Evolutionary conservation across 2,888 invertebrate genomes (phyloP).

Genomic region (Scrobipalpa atriplicella): DNA sequence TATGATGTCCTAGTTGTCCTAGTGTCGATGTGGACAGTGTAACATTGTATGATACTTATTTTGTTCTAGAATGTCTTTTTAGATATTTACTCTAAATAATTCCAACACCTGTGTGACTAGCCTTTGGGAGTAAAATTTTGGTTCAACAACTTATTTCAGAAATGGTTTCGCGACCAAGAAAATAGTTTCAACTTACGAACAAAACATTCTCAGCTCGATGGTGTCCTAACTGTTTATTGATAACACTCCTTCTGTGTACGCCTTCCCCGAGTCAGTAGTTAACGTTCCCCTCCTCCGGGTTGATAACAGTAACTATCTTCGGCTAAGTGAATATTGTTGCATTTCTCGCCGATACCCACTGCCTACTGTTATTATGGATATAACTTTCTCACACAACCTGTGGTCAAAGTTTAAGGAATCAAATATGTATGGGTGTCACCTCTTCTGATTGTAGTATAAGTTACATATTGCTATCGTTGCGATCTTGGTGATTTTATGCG

Average conservation of each 20-base stretch:
- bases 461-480: too few relatives aligned
- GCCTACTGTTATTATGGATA: slow-evolving; percentile 49
- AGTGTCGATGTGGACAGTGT: slow-evolving; percentile 31
- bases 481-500: too few relatives aligned
- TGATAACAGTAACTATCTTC: slow-evolving; percentile 22
- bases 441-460: too few relatives aligned
- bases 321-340: slow-evolving; percentile 15
- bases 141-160: too few relatives aligned
- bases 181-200: too few relatives aligned
- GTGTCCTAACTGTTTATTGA: background rate
- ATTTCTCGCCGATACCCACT: background rate
- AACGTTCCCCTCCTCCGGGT: background rate
- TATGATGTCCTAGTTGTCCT: slow-evolving; percentile 50
- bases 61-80: slow-evolving; percentile 6
- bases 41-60: background rate
- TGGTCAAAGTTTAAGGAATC: background rate
- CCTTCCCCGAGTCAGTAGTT: background rate
- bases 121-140: too few relatives aligned
- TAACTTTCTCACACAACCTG: slow-evolving; percentile 57
- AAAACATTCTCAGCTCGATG: too few relatives aligned
- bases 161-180: too few relatives aligned
- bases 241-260: background rate
- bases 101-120: too few relatives aligned
- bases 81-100: background rate
- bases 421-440: too few relatives aligned